These are phyloP conservation scores for Phymastichus coffea DNA, from an alignment of 1,140 invertebrate species.

Conservation along the genomic window DNA sequence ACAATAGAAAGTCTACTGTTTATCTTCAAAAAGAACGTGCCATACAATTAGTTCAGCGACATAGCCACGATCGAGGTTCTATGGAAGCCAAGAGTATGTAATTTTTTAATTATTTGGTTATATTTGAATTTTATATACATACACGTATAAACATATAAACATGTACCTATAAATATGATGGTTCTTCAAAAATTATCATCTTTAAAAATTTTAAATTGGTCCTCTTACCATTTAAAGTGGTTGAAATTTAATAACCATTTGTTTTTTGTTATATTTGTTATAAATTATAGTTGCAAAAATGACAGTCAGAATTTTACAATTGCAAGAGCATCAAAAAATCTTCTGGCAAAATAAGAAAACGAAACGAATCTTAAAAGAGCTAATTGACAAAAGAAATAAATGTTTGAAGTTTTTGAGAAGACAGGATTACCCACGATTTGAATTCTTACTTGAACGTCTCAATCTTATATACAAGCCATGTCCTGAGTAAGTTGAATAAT, in stretches of 20 bases:
- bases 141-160: too few species aligned
- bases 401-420: constrained; percentile 66
- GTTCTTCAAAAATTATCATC: too few species aligned
- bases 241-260: too few species aligned
- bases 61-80: constrained; percentile 59
- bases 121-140: not conserved
- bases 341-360: constrained; percentile 56
- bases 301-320: constrained; percentile 48
- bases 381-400: constrained; percentile 76
- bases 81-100: constrained; percentile 60
- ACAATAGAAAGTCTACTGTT: constrained; percentile 45
- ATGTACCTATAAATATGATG: not conserved
- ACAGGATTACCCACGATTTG: constrained; percentile 80
- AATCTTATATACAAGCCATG: constrained; percentile 73
- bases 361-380: constrained; percentile 65
- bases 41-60: constrained; percentile 58
- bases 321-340: constrained; percentile 56
- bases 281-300: constrained; percentile 15
- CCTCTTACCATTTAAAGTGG: too few species aligned
- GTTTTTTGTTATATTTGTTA: too few species aligned
- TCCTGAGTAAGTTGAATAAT: constrained; percentile 56
- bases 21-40: constrained; percentile 48
- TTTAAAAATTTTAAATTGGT: constrained; percentile 4
- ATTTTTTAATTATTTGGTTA: not conserved
- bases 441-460: constrained; percentile 81